These are phyloP conservation scores for Molossus molossus DNA, from an alignment of 2,797 vertebrate species.

Conservation along the genomic window DNA sequence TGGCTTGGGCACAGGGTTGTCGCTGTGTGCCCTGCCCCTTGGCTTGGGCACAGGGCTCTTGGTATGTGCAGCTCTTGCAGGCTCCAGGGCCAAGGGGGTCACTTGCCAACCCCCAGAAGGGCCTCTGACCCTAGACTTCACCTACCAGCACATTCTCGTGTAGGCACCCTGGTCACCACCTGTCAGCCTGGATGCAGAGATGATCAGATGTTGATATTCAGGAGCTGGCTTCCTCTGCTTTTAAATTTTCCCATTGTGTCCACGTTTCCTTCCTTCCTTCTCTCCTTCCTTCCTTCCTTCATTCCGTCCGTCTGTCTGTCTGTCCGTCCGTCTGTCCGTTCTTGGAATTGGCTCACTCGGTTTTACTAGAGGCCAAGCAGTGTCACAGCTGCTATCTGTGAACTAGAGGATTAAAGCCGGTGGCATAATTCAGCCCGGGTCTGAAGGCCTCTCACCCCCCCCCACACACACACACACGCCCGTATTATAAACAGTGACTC, in stretches of 20 bases:
- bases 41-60: too few species aligned
- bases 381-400: not conserved
- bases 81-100: not conserved
- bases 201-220: not conserved
- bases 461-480: not conserved
- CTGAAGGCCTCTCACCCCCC: not conserved
- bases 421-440: not conserved
- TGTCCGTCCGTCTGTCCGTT: too few species aligned
- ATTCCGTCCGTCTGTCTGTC: too few species aligned
- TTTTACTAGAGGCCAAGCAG: not conserved
- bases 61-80: not conserved
- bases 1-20: not conserved
- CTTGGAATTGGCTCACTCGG: not conserved
- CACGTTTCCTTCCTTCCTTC: not conserved
- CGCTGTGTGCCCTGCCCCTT: not conserved
- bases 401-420: not conserved
- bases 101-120: not conserved
- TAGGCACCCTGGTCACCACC: too few species aligned
- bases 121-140: not conserved
- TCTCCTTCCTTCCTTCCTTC: too few species aligned
- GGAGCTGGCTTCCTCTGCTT: not conserved
- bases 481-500: not conserved
- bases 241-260: not conserved
- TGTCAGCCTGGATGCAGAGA: not conserved
- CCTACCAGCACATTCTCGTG: rapidly evolving